Evolutionary conservation across 2,113 vertebrate species (phyloP), one percentile per base, ranked within the genome.

Genomic region (Cavia porcellus): DNA sequence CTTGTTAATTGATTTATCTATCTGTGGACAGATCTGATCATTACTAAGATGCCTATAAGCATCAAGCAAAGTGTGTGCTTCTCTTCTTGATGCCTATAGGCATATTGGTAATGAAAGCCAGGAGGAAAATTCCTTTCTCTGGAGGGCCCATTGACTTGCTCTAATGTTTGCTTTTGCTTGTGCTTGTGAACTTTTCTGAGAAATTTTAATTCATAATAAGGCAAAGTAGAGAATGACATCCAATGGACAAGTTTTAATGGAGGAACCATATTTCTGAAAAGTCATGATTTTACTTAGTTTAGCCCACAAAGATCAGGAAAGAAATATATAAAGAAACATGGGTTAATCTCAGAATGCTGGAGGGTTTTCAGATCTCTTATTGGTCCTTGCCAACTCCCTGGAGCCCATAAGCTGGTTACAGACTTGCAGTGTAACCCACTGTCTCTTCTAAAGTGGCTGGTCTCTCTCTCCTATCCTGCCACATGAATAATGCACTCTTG

Each of bases 1-100:
- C 88, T 86, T 86, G 82, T 74, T 79, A 70, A 96, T 96, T 84
- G 94, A 97, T 89, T 92, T 89, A 96, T 94, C 74, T 92, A 13
- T 94, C 94, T 52, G 22, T 61, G 75, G 25, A 81, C 85, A 68
- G 59, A 52, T 91, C 83, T 45, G 87, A 95, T 96, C 96, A 64
- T 94, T 89, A 94, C 91, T 17, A 9, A 96, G 80, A 82, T 85
- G 95, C 86, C 94, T 82, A 74, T 96, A 77, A 66, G 5, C 13
- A 52, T 82, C 75, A 42, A 66, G 70, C 82, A 90, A 86, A 82
- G 52, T 30, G 42, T 8, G 50, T 35, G 28, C 17, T 80, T 62
- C 61, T 94, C 86, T 77, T 32, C n/a, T 47, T n/a, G 52, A 86
- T 90, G 55, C 79, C 57, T n/a, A 66, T 8, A 82, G 64, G 30